Evolutionary conservation across 2,797 vertebrate genomes (phyloP).

Genomic region (Australoheros facetus): DNA sequence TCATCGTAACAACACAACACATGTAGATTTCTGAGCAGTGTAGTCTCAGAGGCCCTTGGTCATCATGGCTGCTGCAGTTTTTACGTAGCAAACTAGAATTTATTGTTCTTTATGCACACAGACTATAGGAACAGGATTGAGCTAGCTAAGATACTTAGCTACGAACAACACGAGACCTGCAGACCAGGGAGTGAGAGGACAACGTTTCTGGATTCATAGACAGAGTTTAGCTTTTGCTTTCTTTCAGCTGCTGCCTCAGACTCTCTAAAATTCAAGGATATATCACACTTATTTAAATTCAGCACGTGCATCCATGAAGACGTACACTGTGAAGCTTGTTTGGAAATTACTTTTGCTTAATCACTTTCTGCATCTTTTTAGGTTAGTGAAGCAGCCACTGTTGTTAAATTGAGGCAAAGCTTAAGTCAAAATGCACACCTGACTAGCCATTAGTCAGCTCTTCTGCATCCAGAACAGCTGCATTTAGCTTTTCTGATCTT

Average conservation of each 20-base stretch:
- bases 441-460: neutral
- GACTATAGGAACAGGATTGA: constrained; percentile 68
- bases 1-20: constrained; percentile 59
- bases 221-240: constrained; percentile 54
- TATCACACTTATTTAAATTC: neutral
- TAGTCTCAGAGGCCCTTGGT: constrained; percentile 49
- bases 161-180: constrained; percentile 65
- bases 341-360: neutral
- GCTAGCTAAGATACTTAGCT: constrained; percentile 75
- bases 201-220: constrained; percentile 45
- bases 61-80: constrained; percentile 58
- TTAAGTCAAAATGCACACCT: neutral
- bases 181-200: constrained; percentile 51
- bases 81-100: constrained; percentile 73
- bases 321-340: neutral
- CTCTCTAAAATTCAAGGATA: constrained; percentile 14
- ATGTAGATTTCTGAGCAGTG: constrained; percentile 32
- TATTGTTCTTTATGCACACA: constrained; percentile 70
- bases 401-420: neutral
- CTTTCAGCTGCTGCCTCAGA: neutral
- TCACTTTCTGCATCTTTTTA: neutral
- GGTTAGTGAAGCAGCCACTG: neutral
- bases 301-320: neutral
- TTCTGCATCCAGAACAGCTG: neutral
- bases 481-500: neutral